Evolutionary conservation across 2,797 vertebrate species (phyloP).

Genomic region (Gymnocypris eckloni): DNA sequence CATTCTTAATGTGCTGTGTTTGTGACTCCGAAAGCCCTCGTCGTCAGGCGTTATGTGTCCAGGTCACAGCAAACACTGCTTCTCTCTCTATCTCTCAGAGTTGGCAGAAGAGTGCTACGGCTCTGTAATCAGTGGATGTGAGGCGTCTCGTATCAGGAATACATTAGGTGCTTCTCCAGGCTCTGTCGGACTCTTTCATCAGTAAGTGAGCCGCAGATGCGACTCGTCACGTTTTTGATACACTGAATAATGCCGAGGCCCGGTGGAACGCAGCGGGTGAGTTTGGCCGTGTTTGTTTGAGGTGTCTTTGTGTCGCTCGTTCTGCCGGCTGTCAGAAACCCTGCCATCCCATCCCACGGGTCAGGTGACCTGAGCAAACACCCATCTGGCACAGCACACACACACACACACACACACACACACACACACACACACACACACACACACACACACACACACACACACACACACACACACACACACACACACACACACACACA

Average conservation of each 20-base stretch:
- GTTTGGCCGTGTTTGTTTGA: constrained; percentile 50
- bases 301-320: constrained; percentile 55
- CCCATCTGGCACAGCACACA: constrained; percentile 48
- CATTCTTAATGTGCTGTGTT: constrained; percentile 45
- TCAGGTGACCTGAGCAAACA: constrained; percentile 64
- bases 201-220: constrained; percentile 74
- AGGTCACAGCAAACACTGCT: constrained; percentile 71
- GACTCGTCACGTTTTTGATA: constrained; percentile 72
- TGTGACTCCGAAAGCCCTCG: constrained; percentile 43
- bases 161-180: constrained; percentile 70
- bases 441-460: no score
- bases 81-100: constrained; percentile 70
- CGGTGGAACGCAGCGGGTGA: constrained; percentile 63
- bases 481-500: no score
- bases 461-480: no score
- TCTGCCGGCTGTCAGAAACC: constrained; percentile 60
- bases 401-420: neutral
- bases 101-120: constrained; percentile 72
- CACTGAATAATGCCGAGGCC: constrained; percentile 65
- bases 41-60: constrained; percentile 57
- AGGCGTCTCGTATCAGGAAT: constrained; percentile 37
- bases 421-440: no score
- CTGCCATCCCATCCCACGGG: constrained; percentile 58
- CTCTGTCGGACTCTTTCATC: constrained; percentile 70
- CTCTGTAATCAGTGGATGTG: constrained; percentile 48